Conservation (phyloP, 2,113 vertebrate species). For the Amblyopsis rosae region DNA sequence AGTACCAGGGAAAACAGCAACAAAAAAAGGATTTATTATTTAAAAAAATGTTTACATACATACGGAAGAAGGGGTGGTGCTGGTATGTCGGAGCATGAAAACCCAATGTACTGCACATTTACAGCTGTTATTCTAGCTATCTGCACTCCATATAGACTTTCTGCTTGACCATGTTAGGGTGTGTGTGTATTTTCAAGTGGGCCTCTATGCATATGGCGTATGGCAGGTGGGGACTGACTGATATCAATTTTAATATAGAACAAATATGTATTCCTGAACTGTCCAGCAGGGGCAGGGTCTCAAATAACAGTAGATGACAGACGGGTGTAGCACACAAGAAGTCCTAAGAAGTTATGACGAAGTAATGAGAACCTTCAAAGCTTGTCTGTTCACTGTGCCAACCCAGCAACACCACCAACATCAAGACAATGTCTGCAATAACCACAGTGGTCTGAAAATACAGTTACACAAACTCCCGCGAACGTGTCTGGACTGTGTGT, state of each 20-base stretch:
- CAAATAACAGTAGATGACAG: constrained; percentile 33
- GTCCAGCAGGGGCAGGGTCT: constrained; percentile 24
- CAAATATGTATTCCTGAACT: constrained; percentile 23
- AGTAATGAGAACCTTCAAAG: neutral
- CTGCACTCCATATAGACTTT: neutral
- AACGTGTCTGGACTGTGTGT: constrained; percentile 11
- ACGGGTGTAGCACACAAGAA: constrained; percentile 15
- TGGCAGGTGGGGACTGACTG: neutral
- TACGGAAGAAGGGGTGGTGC: too few relatives aligned
- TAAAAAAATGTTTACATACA: too few relatives aligned
- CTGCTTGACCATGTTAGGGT: neutral
- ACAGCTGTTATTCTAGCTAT: neutral
- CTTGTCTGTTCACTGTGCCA: constrained; percentile 2
- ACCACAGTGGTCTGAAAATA: neutral
- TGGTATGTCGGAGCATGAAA: neutral
- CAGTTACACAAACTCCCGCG: constrained; percentile 4
- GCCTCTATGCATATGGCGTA: constrained; percentile 13
- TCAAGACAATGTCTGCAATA: neutral
- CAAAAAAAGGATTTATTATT: neutral
- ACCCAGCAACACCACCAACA: neutral
- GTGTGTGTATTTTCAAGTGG: neutral
- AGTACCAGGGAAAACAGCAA: neutral
- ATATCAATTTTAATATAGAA: constrained; percentile 22
- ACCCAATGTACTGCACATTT: neutral
- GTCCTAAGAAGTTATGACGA: too few relatives aligned